Base-by-base conservation (phyloP, 2,113 vertebrate genomes). In the Anolis sagrei region DNA sequence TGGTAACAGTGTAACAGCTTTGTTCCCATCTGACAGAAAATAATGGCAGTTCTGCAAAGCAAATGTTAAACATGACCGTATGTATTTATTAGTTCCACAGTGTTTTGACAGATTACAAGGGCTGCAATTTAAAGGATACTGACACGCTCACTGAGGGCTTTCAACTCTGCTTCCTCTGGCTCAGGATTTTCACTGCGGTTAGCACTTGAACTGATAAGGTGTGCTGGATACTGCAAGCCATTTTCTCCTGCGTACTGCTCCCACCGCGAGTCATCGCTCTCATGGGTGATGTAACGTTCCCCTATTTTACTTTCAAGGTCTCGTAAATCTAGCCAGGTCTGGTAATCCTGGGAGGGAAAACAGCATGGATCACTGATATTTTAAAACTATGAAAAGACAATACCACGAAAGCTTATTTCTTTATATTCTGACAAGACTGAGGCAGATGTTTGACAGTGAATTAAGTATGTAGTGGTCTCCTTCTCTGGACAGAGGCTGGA, bases 251-350 rank as follows among this genome's bases (percentile, higher is more conserved):
- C 98, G 39, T 97, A 98, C 91, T 97, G 97, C 32, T 98, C 96
- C 99, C 99, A 99, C 90, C 98, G 97, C 3, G 96, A 95, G 93
- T 99, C 99, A 62, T 99, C 98, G 0, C 98, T 99, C 95, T 99
- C 98, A 3, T 99, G 99, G 84, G 98, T 99, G 91, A 99, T 98
- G 90, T 99, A 99, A 92, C 99, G 98, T 92, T 99, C 97, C 34
- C 95, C 97, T 86, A 97, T 97, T 86, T 97, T 98, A 84, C 97
- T 96, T 94, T 99, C 99, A 80, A 99, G 96, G 88, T 96, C 98
- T 19, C 98, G 96, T 92, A 99, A 96, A 93, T 99, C 98, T 95
- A 99, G 86, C 98, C 99, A 99, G 90, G 98, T 98, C 91, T 99
- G 98, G 91, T 98, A 99, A 95, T 99, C 98, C 99, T 99, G 95